Base-by-base conservation (phyloP, 2,888 invertebrate species). In the Gortyna flavago region DNA sequence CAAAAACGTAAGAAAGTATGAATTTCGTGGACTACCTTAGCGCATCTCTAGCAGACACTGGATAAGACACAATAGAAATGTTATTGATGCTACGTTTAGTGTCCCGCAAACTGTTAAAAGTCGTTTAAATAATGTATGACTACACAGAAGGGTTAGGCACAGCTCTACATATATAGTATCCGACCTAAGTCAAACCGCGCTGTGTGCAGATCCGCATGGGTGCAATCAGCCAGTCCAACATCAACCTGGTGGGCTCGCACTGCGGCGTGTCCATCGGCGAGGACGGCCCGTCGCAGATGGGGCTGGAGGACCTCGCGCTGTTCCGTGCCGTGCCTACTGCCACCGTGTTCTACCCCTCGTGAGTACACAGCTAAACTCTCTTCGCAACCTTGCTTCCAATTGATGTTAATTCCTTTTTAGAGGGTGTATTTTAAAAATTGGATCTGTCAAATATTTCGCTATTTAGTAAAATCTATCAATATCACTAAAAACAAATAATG, bases 231-330 rank as follows among this genome's bases (percentile, higher is more conserved):
- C 99, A 99, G 97, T 98, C 99, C 41, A 99, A 99, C 95, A 98
- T 99, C 35, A 99, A 99, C 96, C 99, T 99, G 94, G 99, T 97
- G 80, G 99, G 99, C 0, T 99, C 99, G 0, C 99, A 99, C 96
- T 99, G 99, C 95, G 99, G 99, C 65, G 98, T 99, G 38, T 99
- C 99, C 91, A 99, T 99, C 95, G 99, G 99, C 54, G 99, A 99
- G 96, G 99, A 99, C 96, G 99, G 99, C 0, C 99, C 99, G 32
- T 99, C 99, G 77, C 99, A 99, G 97, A 99, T 99, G 99, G 99
- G 99, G 8, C 97, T 99, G n/a, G 99, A 99, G 96, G 99, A 99
- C 95, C 94, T 99, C 79, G 99, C 99, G 1, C 97, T 99, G 97
- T 99, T 99, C 98, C 97, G 99, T 64, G 95, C 98, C 8, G 97